Base-by-base conservation (phyloP, 1,140 invertebrate genomes). In the Microplitis mediator region DNA sequence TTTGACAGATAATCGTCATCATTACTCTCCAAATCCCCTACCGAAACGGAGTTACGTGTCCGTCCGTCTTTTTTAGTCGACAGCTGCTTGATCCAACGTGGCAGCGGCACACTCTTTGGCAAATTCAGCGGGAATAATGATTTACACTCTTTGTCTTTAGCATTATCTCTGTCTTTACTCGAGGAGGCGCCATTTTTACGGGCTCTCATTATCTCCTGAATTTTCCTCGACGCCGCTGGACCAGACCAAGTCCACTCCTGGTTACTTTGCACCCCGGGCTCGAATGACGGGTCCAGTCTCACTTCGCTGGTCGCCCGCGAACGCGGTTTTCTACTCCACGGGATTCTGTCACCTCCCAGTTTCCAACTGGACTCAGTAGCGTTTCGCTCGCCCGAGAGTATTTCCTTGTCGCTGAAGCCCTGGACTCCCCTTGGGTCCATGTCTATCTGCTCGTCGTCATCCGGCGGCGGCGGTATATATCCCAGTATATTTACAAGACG, bases 401-500 rank as follows among this genome's bases (percentile, higher is more conserved):
- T 93, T 67, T 93, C 89, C 2, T 91, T 91, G 70, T 92, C 91
- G 45, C 89, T 88, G 80, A 93, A 92, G 50, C 91, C 90, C 74
- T 92, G 87, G 35, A 92, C 85, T 3, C 91, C 91, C 1, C 74
- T 78, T 0, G n/a, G 76, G 4, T 54, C n/a, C 0, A 56, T 23
- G 61, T 80, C 75, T 51, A 34, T 73, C 78, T 62, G 39, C 6
- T 67, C 72, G 31, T 69, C 80, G 14, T 89, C 84, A 5, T 88
- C 84, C 56, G 88, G 84, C 2, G 88, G 85, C 51, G 87, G 85
- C 16, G 89, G 88, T 51, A 91, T 90, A 8, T 89, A 91, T 8
- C 92, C 92, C 54, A 94, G 83, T 4, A 93, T 91, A 75, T 92
- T 93, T 0, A 94, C 92, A 31, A 94, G 89, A 81, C 92, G 90